phyloP scores from a whole-genome alignment of 2,888 invertebrate genomes.

The Orthonychiurus folsomi region DNA sequence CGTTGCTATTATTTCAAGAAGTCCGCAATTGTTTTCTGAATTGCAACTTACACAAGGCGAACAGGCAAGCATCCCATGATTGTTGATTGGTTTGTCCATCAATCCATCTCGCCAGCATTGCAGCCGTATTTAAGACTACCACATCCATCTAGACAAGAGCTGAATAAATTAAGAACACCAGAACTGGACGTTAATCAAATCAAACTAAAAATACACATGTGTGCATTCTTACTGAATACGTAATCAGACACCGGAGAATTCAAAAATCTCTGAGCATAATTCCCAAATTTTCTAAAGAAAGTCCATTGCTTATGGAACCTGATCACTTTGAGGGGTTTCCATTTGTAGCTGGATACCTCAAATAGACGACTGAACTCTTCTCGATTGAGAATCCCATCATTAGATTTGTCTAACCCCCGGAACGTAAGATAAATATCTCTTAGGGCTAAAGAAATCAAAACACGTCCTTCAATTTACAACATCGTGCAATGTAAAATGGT shows the following conservation, averaged over 20 bases:
- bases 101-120: slow-evolving; percentile 62
- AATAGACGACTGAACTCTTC: slow-evolving; percentile 66
- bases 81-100: slow-evolving; percentile 59
- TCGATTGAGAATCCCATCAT: slow-evolving; percentile 57
- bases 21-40: too few relatives aligned
- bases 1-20: too few relatives aligned
- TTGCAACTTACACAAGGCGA: slow-evolving; percentile 54
- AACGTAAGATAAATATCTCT: slow-evolving; percentile 71
- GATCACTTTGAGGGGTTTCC: slow-evolving; percentile 49
- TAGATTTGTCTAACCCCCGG: slow-evolving; percentile 62
- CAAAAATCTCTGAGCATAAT: slow-evolving; percentile 31
- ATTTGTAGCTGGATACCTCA: slow-evolving; percentile 62
- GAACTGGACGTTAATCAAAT: neutral
- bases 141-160: too few relatives aligned
- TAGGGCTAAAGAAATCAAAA: slow-evolving; percentile 49
- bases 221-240: slow-evolving; percentile 29
- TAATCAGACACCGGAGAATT: slow-evolving; percentile 32
- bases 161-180: slow-evolving; percentile 43
- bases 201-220: neutral
- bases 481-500: too few relatives aligned
- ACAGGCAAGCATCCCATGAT: slow-evolving; percentile 67
- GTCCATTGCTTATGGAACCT: slow-evolving; percentile 34
- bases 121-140: slow-evolving; percentile 63
- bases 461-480: neutral
- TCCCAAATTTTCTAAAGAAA: slow-evolving; percentile 27